Evolutionary conservation across 2,113 vertebrate genomes (phyloP), one percentile per base, ranked within the genome.

Genomic region (Hypomesus transpacificus): DNA sequence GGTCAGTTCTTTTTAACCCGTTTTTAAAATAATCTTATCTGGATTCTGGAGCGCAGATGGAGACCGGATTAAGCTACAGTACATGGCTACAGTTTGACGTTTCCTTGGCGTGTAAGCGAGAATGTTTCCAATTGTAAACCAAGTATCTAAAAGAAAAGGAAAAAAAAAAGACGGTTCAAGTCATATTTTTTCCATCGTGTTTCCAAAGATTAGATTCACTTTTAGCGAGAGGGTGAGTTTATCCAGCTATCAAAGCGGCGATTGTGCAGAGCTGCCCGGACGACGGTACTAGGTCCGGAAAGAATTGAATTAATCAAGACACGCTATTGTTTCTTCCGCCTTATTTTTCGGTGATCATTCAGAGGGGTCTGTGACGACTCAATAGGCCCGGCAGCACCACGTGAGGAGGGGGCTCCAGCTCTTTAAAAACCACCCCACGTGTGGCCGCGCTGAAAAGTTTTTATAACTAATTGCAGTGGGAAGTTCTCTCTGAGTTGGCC

Each of bases 221-320:
- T 46, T 65, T 53, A 57, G 77, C 73, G 69, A 69, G 79, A 85
- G 84, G 83, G 87, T 76, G 82, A 84, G 87, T 89, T 90, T 76
- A 88, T 85, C 86, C 82, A 87, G 87, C 84, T 87, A 92, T 93
- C 89, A 93, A 93, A 92, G 92, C 90, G 76, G 84, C 69, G 80
- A 92, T 93, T 92, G 92, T 93, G 87, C 75, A 75, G 88, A 92
- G 92, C 92, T 92, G 91, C 92, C 92, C 81, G 89, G 92, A 90
- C 92, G 92, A 93, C 92, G 90, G 90, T 87, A 89, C 90, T 87
- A 87, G 89, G 89, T 91, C 90, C 88, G 87, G 90, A 93, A 93
- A 93, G 92, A 93, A 93, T 92, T 93, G 92, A 93, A 93, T 93
- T 92, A 91, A 93, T 92, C 92, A 93, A 92, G 90, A 92, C 91